Base-by-base conservation (phyloP, 2,113 vertebrate genomes). In the Chamaea fasciata region DNA sequence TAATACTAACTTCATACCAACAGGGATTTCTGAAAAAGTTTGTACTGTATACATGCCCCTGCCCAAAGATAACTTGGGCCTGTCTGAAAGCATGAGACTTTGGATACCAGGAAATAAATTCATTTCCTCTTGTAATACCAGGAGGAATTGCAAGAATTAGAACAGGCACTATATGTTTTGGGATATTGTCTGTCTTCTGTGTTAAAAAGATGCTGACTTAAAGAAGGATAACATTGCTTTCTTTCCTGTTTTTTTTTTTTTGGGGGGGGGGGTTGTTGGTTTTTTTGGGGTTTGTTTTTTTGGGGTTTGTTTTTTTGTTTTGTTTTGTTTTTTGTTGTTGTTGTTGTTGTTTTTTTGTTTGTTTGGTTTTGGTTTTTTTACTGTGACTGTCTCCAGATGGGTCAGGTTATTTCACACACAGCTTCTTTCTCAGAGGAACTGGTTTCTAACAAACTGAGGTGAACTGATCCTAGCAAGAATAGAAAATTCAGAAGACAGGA, bases 21-120 rank as follows among this genome's bases (percentile, higher is more conserved):
- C 0, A 3, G 6, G 2, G 17, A 42, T 60, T 83, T 87, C 46
- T 86, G 59, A 44, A 83, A 39, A 82, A 63, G 7, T 47, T 27
- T 46, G 8, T 76, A 1, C 31, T 80, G 7, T 55, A n/a, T 63
- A 9, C 47, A 37, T 57, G 18, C 1, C 6, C 20, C 44, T 60
- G 28, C 16, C 13, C 31, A 56, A 87, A 82, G 42, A 39, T 64
- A 78, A 24, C 37, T n/a, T 67, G 68, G 42, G 23, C 11, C 57
- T 76, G 18, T 85, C 62, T 80, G 55, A 83, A 60, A 73, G 11
- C 35, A 94, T 30, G 9, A 79, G 20, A 80, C 47, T 59, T 90
- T n/a, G 57, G 37, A 47, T 74, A 87, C 9, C 37, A 92, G 89
- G 84, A 95, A 91, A 90, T 82, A 95, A 87, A 90, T 94, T 73